Percentiles rank a stretch among this genome's conserved stretches.
Conservation (phyloP, 2,113 vertebrate species). For the Lasiurus cinereus region DNA sequence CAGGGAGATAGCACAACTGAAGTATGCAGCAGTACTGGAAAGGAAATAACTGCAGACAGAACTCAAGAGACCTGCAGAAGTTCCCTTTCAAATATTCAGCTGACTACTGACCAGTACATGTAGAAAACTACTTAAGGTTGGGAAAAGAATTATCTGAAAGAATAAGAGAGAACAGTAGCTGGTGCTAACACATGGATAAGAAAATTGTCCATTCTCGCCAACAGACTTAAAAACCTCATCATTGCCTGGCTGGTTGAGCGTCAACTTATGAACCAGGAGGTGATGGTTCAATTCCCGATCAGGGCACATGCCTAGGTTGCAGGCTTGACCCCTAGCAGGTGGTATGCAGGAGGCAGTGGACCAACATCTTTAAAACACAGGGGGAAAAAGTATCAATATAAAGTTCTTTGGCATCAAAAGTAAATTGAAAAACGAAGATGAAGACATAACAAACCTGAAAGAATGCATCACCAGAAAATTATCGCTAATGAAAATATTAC, state of each 20-base stretch:
- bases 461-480: background rate
- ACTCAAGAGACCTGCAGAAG: background rate
- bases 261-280: no score
- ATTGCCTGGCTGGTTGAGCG: background rate
- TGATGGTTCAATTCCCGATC: no score
- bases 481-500: background rate
- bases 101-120: background rate
- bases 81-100: background rate
- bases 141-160: background rate
- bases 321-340: no score
- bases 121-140: background rate
- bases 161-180: background rate
- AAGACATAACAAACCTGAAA: background rate
- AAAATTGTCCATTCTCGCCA: background rate
- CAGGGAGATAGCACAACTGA: background rate
- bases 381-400: background rate
- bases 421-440: background rate
- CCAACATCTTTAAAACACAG: background rate
- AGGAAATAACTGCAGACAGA: background rate
- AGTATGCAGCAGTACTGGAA: background rate
- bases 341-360: background rate
- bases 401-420: conserved; percentile 35
- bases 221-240: background rate
- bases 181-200: background rate
- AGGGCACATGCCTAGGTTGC: no score